A percentile compares a stretch with the other conserved stretches of the same genome.
Conservation (phyloP, 2,888 invertebrate genomes). For the Catotricha subobsoleta region DNA sequence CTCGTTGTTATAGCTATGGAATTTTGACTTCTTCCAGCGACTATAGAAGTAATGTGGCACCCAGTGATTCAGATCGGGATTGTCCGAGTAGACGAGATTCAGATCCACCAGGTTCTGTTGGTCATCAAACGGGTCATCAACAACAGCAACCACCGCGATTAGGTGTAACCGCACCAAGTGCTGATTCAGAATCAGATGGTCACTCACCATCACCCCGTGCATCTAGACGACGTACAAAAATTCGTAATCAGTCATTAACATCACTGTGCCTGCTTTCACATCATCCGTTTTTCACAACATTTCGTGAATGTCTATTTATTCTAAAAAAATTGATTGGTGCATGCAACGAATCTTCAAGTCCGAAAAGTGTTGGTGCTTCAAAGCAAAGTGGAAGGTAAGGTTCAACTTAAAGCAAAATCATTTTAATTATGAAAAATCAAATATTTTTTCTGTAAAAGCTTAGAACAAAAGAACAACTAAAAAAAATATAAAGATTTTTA, state of each 20-base stretch:
- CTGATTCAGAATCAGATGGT: constrained; percentile 65
- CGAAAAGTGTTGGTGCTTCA: constrained; percentile 74
- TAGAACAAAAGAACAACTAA: not conserved
- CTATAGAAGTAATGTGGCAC: constrained; percentile 79
- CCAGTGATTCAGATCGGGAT: constrained; percentile 79
- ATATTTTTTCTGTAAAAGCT: not conserved
- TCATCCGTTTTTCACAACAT: constrained; percentile 97
- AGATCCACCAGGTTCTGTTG: constrained; percentile 31
- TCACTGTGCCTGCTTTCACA: constrained; percentile 95
- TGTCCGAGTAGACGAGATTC: constrained; percentile 56
- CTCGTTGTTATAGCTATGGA: constrained; percentile 23
- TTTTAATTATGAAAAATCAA: too few species aligned
- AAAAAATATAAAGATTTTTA: too few species aligned
- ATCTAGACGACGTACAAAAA: constrained; percentile 58
- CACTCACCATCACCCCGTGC: constrained; percentile 75
- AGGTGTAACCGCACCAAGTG: constrained; percentile 44
- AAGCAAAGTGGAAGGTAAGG: constrained; percentile 35
- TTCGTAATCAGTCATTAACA: constrained; percentile 85
- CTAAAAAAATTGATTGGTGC: constrained; percentile 93
- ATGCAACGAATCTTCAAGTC: constrained; percentile 86
- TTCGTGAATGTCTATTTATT: constrained; percentile 92
- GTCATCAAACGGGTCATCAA: constrained; percentile 11
- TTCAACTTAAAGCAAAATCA: too few species aligned
- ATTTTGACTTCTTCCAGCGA: constrained; percentile 49
- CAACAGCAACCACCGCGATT: constrained; percentile 35